phyloP scores from a whole-genome alignment of 1,140 invertebrate species.

The Anadara kagoshimensis region DNA sequence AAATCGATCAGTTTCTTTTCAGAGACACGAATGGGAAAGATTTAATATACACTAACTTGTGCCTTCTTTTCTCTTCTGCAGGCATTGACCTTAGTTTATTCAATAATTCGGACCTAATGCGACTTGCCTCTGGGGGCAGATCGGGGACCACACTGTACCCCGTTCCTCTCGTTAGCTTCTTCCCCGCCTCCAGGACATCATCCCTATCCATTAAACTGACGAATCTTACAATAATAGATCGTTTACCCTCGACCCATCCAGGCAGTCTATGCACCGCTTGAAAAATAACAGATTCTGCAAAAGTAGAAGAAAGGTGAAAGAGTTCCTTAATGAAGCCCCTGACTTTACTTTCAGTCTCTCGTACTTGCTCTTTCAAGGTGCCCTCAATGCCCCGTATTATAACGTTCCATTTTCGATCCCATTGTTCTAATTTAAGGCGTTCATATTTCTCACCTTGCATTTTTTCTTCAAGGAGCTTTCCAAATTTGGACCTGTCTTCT shows the following conservation, averaged over 20 bases:
- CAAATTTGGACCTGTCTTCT: not conserved
- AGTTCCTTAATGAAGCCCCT: not conserved
- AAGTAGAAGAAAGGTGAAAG: not conserved
- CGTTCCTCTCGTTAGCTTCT: not conserved
- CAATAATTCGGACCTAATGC: not conserved
- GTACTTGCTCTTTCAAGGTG: not conserved
- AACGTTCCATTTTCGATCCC: conserved; percentile 4
- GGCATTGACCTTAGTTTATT: not conserved
- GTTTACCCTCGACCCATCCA: not conserved
- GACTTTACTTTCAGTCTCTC: not conserved
- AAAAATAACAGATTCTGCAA: not conserved
- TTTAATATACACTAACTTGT: not conserved
- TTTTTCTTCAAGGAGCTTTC: not conserved
- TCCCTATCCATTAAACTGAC: not conserved
- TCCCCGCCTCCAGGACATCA: not conserved
- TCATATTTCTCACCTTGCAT: not conserved
- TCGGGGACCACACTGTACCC: conserved; percentile 3
- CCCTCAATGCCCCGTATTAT: not conserved
- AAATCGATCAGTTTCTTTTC: too few relatives aligned
- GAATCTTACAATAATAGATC: not conserved
- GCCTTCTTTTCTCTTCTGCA: not conserved
- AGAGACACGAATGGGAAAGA: not conserved
- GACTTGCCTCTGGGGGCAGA: not conserved
- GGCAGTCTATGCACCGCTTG: not conserved
- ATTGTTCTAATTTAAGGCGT: not conserved